Evolutionary conservation across 1,140 invertebrate genomes (phyloP).

Genomic region (Aleiodes sp.): DNA sequence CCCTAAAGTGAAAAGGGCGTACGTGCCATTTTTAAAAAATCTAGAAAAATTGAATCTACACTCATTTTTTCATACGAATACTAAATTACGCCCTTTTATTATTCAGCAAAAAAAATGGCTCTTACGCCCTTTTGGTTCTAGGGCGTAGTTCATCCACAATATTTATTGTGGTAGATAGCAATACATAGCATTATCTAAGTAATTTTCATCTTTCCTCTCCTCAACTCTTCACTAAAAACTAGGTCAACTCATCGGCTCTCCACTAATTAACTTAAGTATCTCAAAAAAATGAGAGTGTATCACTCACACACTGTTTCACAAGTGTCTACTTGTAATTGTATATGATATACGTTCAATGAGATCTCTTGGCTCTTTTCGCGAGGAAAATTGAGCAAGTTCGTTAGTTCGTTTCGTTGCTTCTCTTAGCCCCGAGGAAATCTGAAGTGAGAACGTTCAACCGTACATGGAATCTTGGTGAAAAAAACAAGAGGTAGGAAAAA

Average conservation of each 20-base stretch:
- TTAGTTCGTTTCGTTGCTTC: conserved; percentile 31
- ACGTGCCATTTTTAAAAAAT: no score
- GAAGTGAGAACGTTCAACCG: not conserved
- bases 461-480: conserved; percentile 16
- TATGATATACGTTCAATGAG: not conserved
- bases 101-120: no score
- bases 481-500: not conserved
- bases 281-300: not conserved
- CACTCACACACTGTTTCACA: not conserved
- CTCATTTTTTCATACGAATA: not conserved
- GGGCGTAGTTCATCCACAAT: no score
- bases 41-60: no score
- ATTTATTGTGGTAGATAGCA: no score
- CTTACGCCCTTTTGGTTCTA: no score
- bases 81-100: no score
- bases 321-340: conserved; percentile 1
- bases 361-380: not conserved
- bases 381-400: conserved; percentile 27
- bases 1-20: no score
- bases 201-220: not conserved
- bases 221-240: not conserved
- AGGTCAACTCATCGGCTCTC: conserved; percentile 18
- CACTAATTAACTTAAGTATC: conserved; percentile 23
- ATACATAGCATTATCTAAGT: no score
- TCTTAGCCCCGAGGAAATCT: conserved; percentile 4